Evolutionary conservation across 2,888 invertebrate species (phyloP).

Genomic region (Gymnosoma rotundatum): DNA sequence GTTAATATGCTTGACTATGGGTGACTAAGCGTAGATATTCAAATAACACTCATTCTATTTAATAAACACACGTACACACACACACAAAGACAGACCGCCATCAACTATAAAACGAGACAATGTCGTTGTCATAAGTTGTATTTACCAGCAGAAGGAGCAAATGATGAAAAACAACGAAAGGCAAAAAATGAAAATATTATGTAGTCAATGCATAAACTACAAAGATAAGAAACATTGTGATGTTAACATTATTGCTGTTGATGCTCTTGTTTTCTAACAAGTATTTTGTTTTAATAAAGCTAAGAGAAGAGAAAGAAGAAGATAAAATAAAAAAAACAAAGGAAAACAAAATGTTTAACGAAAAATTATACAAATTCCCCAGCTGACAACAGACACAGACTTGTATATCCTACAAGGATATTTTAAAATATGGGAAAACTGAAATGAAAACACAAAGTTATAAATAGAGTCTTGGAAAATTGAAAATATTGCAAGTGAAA

Average conservation of each 20-base stretch:
- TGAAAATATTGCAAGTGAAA: too few relatives aligned
- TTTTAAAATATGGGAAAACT: too few relatives aligned
- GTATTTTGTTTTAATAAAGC: constrained; percentile 45
- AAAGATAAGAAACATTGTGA: constrained; percentile 52
- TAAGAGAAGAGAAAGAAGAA: constrained; percentile 2
- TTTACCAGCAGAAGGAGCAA: constrained; percentile 1
- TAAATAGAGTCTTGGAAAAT: too few relatives aligned
- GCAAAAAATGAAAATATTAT: neutral
- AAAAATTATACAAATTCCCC: constrained; percentile 52
- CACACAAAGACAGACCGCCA: neutral
- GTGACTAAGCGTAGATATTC: constrained; percentile 41
- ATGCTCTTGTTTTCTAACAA: constrained; percentile 52
- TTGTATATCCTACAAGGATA: too few relatives aligned
- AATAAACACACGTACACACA: neutral
- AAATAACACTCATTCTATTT: constrained; percentile 6
- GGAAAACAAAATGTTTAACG: constrained; percentile 4
- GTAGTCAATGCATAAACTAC: constrained; percentile 34
- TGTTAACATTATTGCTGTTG: constrained; percentile 24
- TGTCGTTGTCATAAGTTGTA: neutral
- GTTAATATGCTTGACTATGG: constrained; percentile 43
- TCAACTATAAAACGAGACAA: constrained; percentile 10
- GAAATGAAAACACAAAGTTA: too few relatives aligned
- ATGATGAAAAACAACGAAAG: neutral
- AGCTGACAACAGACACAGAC: constrained; percentile 10
- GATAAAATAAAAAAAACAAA: constrained; percentile 3